Evolutionary conservation across 1,140 invertebrate species (phyloP).

Genomic region (Heliconius himera): DNA sequence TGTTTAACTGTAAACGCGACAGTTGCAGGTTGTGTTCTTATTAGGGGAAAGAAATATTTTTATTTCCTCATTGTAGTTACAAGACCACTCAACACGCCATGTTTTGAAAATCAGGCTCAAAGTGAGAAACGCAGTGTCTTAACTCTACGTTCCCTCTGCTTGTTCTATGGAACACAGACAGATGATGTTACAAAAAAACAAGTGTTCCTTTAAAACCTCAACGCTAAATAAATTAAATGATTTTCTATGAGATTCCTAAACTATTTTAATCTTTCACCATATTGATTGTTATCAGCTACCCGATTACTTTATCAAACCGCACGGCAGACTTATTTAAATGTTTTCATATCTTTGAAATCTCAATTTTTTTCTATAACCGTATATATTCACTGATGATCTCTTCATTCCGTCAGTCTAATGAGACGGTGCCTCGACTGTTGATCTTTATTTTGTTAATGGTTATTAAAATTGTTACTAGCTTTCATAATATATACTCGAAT

Average conservation of each 20-base stretch:
- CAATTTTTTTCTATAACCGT: neutral
- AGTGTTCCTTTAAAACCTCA: no score
- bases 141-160: no score
- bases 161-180: no score
- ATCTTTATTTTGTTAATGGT: neutral
- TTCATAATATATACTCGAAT: neutral
- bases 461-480: neutral
- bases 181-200: no score
- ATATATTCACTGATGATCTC: slow-evolving; percentile 4
- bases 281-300: neutral
- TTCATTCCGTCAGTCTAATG: neutral
- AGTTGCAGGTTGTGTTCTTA: no score
- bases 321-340: slow-evolving; percentile 4
- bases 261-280: neutral
- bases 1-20: no score
- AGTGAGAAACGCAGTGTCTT: no score
- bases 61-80: no score
- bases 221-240: no score
- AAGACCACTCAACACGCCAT: no score
- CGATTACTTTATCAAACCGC: neutral
- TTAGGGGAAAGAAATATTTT: no score
- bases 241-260: neutral
- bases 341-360: neutral
- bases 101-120: no score
- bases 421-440: neutral